Evolutionary conservation across 2,797 vertebrate genomes (phyloP), one percentile per base, ranked within the genome.

Genomic region (Thunnus albacares): DNA sequence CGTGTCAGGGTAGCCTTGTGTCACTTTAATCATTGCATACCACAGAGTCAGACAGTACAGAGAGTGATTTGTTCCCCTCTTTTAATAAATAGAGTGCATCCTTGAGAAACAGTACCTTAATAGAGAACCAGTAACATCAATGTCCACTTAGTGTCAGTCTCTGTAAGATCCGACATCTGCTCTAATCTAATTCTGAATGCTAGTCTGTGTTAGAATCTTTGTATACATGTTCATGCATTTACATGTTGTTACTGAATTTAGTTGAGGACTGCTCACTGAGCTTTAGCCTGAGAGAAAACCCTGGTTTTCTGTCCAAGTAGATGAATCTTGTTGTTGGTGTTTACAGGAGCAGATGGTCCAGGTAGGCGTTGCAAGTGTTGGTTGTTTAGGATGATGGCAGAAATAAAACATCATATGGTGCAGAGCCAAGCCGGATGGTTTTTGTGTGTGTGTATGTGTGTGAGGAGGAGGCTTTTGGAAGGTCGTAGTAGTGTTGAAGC

Each of bases 271-370:
- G 30, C 30, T 33, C 35, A 38, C 30, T 33, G 41, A 47, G 53
- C 41, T n/a, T n/a, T 45, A 71, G 24, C 30, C 67, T 24, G 10
- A 45, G 63, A 75, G 41, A 57, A 72, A 66, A 22, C 5, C 18
- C 35, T 68, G 64, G 3, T 53, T 83, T 77, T 82, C 47, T 60
- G 65, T 72, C 75, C 47, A 57, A 17, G 1, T 4, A 8, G 28
- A 67, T 66, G 65, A 68, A 33, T 65, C 58, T 58, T 22, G 35
- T 64, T 70, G 84, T 61, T 41, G 71, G 71, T 66, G 62, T 89
- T 91, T 75, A 56, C 33, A 55, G 55, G 60, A 87, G 74, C 89
- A 90, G 87, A 92, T 92, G 92, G 86, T 83, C 62, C 43, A 80
- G 83, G 85, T 88, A 62, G 88, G 87, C 49, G 83, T 88, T 17